Base-by-base conservation (phyloP, 2,113 vertebrate species). In the Xiphorhynchus elegans region DNA sequence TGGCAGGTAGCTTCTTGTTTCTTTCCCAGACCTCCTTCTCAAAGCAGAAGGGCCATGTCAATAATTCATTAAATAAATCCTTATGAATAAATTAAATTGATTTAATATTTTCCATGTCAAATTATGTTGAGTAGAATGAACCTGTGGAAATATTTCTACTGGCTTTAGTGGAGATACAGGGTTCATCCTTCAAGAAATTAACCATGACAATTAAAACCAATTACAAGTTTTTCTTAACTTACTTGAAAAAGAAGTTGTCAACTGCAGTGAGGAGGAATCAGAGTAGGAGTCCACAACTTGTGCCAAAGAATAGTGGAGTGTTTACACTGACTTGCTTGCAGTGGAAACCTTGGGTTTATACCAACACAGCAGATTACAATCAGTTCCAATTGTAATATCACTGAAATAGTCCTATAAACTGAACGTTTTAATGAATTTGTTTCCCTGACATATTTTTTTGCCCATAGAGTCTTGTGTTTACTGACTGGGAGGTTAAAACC, bases 301-400 rank as follows among this genome's bases (percentile, higher is more conserved):
- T 81, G 76, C 64, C 79, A 90, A 93, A 67, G 46, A 84, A 52
- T 25, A 75, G 80, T 1, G 1, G 31, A 58, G 64, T 74, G 86
- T 93, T 95, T 93, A 94, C 66, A n/a, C 28, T 60, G 35, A 55
- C 33, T 86, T 40, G 25, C 68, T 77, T 88, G 59, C 82, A 77
- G 70, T 40, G 75, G 68, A 88, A 93, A 89, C 72, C 87, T 91
- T 93, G 82, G 59, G 85, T 83, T 96, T 91, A 44, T 87, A 95
- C 55, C 74, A 90, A n/a, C 39, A 42, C 46, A 74, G 59, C 78
- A 94, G 82, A 83, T 87, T 63, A 69, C 74, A 68, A 26, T 73
- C 74, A 59, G 56, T 87, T 93, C 70, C 46, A 85, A 24, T 63
- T 88, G 70, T 79, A 85, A 47, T 55, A 58, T 74, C 55, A 20